Evolutionary conservation across 2,113 vertebrate genomes (phyloP), one percentile per base, ranked within the genome.

Genomic region (Daphoenositta chrysoptera): DNA sequence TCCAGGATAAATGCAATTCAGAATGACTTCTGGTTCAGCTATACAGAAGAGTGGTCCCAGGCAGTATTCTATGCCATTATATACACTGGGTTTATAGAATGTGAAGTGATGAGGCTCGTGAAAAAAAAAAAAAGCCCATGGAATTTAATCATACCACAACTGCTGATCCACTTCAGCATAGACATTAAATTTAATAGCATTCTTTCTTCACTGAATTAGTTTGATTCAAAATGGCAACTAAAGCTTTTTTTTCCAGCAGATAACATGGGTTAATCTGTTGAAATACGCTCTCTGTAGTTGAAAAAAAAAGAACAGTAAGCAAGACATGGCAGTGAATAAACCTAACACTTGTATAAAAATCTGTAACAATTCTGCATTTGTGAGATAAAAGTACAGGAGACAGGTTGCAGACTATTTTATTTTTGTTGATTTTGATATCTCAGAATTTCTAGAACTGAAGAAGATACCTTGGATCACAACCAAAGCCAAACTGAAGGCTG

Each of bases 161-260:
- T 78, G 60, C 63, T 89, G 71, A 87, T 91, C 56, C 42, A 80
- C 2, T 64, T 77, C 6, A 20, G 26, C 30, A 65, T 5, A 83
- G 47, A 50, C 15, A 69, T 96, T 94, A 95, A 93, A 83, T 96
- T 85, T 84, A 97, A 95, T 84, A 27, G 27, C 40, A 88, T 83
- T 82, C 58, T 96, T 96, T 94, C 53, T 66, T 88, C 65, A 87
- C 31, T 77, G 73, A 57, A 92, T 92, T 94, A 81, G 8, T 21
- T 90, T 96, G 80, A 95, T 95, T 95, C 93, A 97, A 81, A 65
- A 75, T 63, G 71, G 44, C 75, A 96, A 87, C 57, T 96, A 57
- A 94, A 96, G 75, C 57, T 80, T 84, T 60, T 89, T 73, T 91
- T 93, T 72, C 39, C 77, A 83, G 56, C 15, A 86, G 31, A 81